phyloP scores from a whole-genome alignment of 2,888 invertebrate genomes.

The Andrena praecox region DNA sequence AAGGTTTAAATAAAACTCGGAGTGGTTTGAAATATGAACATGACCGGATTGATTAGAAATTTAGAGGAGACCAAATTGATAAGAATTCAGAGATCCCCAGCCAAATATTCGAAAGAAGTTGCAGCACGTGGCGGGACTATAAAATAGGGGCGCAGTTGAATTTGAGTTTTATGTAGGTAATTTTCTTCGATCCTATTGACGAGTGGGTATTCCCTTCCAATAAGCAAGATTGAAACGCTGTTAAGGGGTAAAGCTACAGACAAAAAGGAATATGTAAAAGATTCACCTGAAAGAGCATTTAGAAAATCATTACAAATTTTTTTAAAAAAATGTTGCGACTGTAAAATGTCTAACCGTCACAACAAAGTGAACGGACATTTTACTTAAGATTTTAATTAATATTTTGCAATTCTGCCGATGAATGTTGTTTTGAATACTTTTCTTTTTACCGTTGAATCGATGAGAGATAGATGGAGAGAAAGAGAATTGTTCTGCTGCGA shows the following conservation, averaged over 20 bases:
- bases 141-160: too few species aligned
- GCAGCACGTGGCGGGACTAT: too few species aligned
- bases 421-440: background rate
- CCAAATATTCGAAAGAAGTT: too few species aligned
- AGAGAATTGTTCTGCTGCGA: background rate
- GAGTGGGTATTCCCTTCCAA: too few species aligned
- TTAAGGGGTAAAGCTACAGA: background rate
- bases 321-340: background rate
- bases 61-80: too few species aligned
- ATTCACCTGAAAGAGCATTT: background rate
- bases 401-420: background rate
- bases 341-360: slow-evolving; percentile 23
- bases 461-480: background rate
- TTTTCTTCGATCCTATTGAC: too few species aligned
- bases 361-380: slow-evolving; percentile 18
- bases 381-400: background rate
- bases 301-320: background rate
- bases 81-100: too few species aligned
- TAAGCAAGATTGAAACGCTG: background rate
- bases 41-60: too few species aligned
- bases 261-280: background rate
- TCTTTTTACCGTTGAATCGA: slow-evolving; percentile 22
- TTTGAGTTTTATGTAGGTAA: too few species aligned
- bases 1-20: too few species aligned
- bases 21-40: too few species aligned